phyloP scores from a whole-genome alignment of 1,140 invertebrate genomes.

The Mya arenaria region DNA sequence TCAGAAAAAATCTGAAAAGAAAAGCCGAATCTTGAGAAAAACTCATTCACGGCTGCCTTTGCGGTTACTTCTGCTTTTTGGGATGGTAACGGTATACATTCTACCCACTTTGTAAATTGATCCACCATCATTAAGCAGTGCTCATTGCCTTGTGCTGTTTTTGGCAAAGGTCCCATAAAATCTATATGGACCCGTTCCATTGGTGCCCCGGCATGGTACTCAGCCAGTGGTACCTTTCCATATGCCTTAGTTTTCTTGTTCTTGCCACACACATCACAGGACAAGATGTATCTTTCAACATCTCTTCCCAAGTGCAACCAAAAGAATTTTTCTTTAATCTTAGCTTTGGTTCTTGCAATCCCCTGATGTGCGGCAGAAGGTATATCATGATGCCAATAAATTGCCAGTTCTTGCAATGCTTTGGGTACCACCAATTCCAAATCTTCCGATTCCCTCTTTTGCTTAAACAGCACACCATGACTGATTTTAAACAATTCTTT shows the following conservation, averaged over 20 bases:
- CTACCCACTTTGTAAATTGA: constrained; percentile 43
- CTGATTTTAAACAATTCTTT: neutral
- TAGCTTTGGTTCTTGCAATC: neutral
- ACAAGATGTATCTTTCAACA: neutral
- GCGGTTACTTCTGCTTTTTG: constrained; percentile 19
- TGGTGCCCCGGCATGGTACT: constrained; percentile 16
- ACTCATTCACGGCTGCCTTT: neutral
- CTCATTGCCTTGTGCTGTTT: constrained; percentile 20
- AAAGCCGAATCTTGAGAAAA: constrained; percentile 25
- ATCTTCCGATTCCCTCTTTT: neutral
- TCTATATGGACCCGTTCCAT: constrained; percentile 28
- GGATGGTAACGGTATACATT: constrained; percentile 22
- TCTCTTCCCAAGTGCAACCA: neutral
- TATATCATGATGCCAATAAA: neutral
- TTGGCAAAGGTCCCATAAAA: constrained; percentile 25
- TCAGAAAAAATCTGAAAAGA: constrained; percentile 35
- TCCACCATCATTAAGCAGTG: constrained; percentile 41
- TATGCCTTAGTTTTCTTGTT: neutral
- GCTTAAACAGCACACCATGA: neutral
- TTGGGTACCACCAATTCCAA: too few relatives aligned
- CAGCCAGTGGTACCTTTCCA: neutral
- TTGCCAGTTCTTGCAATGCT: too few relatives aligned
- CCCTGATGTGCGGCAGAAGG: constrained; percentile 1
- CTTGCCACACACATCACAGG: neutral
- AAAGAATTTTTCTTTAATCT: neutral